These are phyloP conservation scores for Lithophane ornitopus DNA, from an alignment of 2,888 invertebrate genomes.

Conservation along the genomic window DNA sequence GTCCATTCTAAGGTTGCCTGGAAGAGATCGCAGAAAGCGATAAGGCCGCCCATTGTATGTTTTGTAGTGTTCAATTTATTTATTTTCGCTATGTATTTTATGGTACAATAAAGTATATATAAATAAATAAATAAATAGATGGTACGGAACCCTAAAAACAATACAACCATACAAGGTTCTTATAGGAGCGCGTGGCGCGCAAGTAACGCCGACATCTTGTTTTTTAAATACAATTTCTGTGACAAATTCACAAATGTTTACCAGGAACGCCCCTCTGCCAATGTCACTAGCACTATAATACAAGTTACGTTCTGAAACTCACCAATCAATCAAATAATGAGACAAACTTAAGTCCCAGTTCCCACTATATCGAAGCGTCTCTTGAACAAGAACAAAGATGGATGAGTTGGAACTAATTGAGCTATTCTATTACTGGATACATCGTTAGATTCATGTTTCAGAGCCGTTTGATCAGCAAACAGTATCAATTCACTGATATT, in stretches of 20 bases:
- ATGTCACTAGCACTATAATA: not conserved
- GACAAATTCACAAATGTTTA: not conserved
- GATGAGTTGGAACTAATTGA: conserved; percentile 32
- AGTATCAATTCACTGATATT: conserved; percentile 21
- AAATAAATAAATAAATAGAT: too few species aligned
- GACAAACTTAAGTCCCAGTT: not conserved
- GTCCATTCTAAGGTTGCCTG: too few species aligned
- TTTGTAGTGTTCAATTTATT: too few species aligned
- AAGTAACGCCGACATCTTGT: too few species aligned
- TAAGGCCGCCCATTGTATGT: too few species aligned
- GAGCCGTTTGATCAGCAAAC: conserved; percentile 45
- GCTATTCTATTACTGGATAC: conserved; percentile 17
- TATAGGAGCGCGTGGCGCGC: too few species aligned
- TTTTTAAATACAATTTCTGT: not conserved
- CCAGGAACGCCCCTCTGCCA: not conserved
- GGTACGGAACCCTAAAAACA: too few species aligned
- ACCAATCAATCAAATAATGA: not conserved
- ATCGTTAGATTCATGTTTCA: conserved; percentile 17
- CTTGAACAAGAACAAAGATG: conserved; percentile 26
- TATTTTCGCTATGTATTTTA: too few species aligned
- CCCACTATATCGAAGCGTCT: not conserved
- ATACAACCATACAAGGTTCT: too few species aligned
- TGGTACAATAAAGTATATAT: too few species aligned
- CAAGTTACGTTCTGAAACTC: not conserved
- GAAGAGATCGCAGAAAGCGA: too few species aligned